Percentiles rank a stretch among this genome's conserved stretches.
phyloP scores from a whole-genome alignment of 2,797 vertebrate genomes.

The Leucoraja ocellata region DNA sequence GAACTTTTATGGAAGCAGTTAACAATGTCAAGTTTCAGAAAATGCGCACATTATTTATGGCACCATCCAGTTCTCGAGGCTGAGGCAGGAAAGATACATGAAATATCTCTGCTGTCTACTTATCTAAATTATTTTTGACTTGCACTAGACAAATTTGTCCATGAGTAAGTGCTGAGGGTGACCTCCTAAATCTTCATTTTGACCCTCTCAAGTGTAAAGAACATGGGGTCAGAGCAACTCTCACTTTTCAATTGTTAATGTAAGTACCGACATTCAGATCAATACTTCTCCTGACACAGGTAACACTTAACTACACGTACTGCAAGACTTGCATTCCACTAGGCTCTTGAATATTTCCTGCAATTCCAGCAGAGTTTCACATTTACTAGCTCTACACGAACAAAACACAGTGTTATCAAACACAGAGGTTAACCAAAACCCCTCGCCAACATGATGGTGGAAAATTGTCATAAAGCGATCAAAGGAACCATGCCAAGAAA shows the following conservation, averaged over 20 bases:
- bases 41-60: conserved; percentile 26
- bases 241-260: conserved; percentile 39
- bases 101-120: conserved; percentile 38
- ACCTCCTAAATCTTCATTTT: conserved; percentile 39
- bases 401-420: neutral
- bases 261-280: conserved; percentile 37
- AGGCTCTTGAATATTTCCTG: neutral
- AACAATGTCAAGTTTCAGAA: conserved; percentile 13
- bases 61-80: conserved; percentile 34
- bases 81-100: conserved; percentile 29
- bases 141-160: conserved; percentile 38
- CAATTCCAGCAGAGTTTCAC: neutral
- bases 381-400: neutral
- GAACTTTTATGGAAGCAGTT: conserved; percentile 24
- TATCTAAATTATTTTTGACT: conserved; percentile 39
- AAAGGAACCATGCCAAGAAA: neutral
- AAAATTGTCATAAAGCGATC: neutral
- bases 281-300: conserved; percentile 38
- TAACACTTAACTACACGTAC: conserved; percentile 35
- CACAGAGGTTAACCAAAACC: neutral
- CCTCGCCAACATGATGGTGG: neutral
- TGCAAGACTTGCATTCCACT: conserved; percentile 25
- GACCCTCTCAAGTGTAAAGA: conserved; percentile 38
- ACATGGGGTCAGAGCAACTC: conserved; percentile 38
- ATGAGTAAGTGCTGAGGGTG: conserved; percentile 38